Base-by-base conservation (phyloP, 2,888 invertebrate genomes). In the Sympetrum striolatum region DNA sequence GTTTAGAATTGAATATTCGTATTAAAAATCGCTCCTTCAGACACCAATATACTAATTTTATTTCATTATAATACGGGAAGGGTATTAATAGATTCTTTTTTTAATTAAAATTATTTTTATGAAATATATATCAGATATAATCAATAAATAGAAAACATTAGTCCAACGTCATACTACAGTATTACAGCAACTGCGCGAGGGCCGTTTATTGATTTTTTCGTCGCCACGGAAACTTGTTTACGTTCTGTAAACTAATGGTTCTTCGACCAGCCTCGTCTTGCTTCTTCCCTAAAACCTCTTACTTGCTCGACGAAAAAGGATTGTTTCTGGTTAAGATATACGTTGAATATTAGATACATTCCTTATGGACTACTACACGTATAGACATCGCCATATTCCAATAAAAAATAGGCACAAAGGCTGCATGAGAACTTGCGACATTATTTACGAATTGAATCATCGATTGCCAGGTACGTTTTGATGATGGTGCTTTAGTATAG, bases 141-240 rank as follows among this genome's bases (percentile, higher is more conserved):
- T 44, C 44, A 44, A 53, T 14, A 18, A 14, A 15, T 18, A 53
- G 1, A 3, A 18, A 53, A 53, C 53, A 2, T 1, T 1, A 15
- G 3, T 53, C 53, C 44, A 0, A 18, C 5, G 18, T 18, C 53
- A 18, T 18, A 1, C 18, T 0, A 53, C 2, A 73, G 73, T 8
- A 25, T 73, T 3, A 22, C 12, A 25, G 73, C 31, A 2, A 14
- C 31, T 31, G 25, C 25, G 80, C 37, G 48, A 31, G 22, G 31
- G 53, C 15, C 22, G 53, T 31, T 39, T 86, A 86, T 86, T 60
- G 86, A 86, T 86, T 86, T 37, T 60, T 60, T 22, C 3, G 86
- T 86, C 60, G 6, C 86, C 64, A 37, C 22, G 86, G 86, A 0
- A 37, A 86, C 86, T n/a, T 86, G 86, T 86, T 86, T 86, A 86